A percentile compares a stretch with the other conserved stretches of the same genome.
Conservation (phyloP, 2,888 invertebrate genomes). For the Limnephilus marmoratus region DNA sequence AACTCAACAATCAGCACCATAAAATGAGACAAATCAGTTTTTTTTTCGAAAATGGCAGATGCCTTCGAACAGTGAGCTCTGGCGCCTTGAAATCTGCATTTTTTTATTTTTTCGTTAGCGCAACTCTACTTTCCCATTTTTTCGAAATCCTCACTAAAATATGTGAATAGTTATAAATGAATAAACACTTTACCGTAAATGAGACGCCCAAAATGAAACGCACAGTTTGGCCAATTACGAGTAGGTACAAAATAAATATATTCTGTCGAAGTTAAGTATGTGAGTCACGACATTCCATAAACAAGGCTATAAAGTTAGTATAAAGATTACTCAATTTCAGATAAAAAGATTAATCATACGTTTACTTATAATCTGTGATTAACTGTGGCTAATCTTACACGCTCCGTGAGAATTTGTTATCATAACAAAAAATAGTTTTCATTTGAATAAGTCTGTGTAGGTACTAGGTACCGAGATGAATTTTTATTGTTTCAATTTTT, state of each 20-base stretch:
- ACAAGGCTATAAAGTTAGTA: not conserved
- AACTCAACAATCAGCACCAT: not conserved
- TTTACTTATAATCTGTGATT: not conserved
- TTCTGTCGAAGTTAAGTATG: not conserved
- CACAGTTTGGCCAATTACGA: not conserved
- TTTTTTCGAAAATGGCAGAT: not conserved
- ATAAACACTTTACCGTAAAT: not conserved
- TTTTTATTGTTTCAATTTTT: not conserved
- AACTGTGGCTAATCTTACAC: not conserved
- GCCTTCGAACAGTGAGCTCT: not conserved
- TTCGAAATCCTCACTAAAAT: no score
- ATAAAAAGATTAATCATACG: not conserved
- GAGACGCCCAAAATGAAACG: not conserved
- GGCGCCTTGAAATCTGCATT: not conserved
- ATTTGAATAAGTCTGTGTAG: not conserved
- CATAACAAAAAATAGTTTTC: not conserved
- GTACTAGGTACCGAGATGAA: not conserved
- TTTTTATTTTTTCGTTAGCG: not conserved
- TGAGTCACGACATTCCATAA: not conserved
- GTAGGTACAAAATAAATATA: not conserved
- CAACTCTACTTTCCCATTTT: not conserved
- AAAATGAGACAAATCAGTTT: not conserved
- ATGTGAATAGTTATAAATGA: not conserved
- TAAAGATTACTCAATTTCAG: not conserved
- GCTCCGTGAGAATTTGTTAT: not conserved